These are phyloP conservation scores for Acanthopagrus latus DNA, from an alignment of 2,797 vertebrate species.

Conservation along the genomic window DNA sequence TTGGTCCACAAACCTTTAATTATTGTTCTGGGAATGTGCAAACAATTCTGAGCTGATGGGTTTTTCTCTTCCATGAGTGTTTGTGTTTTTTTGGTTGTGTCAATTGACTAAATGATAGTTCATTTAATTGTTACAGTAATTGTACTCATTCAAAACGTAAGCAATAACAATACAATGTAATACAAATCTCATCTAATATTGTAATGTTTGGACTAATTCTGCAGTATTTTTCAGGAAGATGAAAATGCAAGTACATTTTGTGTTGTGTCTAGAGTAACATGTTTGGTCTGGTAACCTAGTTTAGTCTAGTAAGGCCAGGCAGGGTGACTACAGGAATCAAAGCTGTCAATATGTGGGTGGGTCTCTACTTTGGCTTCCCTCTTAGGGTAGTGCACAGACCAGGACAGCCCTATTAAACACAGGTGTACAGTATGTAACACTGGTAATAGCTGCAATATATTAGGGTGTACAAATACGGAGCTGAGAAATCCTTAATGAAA, in stretches of 20 bases:
- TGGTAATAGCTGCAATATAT: neutral
- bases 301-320: neutral
- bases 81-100: neutral
- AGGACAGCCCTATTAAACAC: neutral
- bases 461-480: neutral
- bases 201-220: neutral
- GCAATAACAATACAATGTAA: no score
- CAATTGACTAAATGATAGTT: neutral
- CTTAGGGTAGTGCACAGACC: neutral
- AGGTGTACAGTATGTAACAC: neutral
- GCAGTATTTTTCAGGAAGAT: neutral
- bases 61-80: neutral
- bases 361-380: neutral
- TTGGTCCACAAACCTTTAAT: neutral
- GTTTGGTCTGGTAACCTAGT: constrained; percentile 11
- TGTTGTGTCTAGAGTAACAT: neutral
- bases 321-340: constrained; percentile 1
- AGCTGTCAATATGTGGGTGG: neutral
- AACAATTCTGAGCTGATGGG: neutral
- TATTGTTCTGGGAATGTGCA: neutral
- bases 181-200: no score
- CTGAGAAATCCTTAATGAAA: neutral
- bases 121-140: no score
- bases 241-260: neutral
- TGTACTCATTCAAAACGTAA: no score